Base-by-base conservation (phyloP, 2,797 vertebrate genomes). In the Myotis daubentonii region DNA sequence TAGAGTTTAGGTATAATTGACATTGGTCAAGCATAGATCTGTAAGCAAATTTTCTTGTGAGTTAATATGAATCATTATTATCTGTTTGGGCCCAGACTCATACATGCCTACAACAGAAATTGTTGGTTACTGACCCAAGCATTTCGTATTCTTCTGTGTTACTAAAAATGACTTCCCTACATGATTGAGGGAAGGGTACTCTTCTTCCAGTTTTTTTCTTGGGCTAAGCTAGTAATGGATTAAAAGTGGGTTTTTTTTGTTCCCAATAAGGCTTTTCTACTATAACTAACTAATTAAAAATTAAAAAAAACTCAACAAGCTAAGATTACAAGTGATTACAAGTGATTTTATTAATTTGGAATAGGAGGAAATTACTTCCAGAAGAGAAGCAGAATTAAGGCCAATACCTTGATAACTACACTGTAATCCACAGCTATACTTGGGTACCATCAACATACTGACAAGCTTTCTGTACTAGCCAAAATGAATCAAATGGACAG, bases 311-410 rank as follows among this genome's bases (percentile, higher is more conserved):
- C 15, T 12, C 36, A 93, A 49, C 22, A 92, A 90, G 28, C 28
- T 80, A 84, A 84, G 33, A n/a, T n/a, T n/a, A n/a, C n/a, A n/a
- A n/a, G n/a, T n/a, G n/a, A n/a, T n/a, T n/a, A n/a, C 66, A 91
- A 83, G 47, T 57, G 51, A 28, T 49, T 89, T 86, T 89, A 89
- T 94, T 94, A 96, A 95, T 94, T 94, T 87, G 23, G 6, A 93
- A 91, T 19, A 65, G 22, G 66, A 93, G 44, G 25, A 91, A 96
- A 88, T 88, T 92, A 66, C 38, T 92, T 89, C 33, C 47, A 83
- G 80, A 82, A 84, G 2, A 97, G 44, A 94, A 82, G n/a, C 51
- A 83, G 33, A 87, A 95, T 79, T 85, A 75, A 95, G 25, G 33
- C 68, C 38, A 94, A 71, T 22, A 80, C 17, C 79, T 88, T 90